Conservation (phyloP, 2,113 vertebrate genomes). For the Megaptera novaeangliae region DNA sequence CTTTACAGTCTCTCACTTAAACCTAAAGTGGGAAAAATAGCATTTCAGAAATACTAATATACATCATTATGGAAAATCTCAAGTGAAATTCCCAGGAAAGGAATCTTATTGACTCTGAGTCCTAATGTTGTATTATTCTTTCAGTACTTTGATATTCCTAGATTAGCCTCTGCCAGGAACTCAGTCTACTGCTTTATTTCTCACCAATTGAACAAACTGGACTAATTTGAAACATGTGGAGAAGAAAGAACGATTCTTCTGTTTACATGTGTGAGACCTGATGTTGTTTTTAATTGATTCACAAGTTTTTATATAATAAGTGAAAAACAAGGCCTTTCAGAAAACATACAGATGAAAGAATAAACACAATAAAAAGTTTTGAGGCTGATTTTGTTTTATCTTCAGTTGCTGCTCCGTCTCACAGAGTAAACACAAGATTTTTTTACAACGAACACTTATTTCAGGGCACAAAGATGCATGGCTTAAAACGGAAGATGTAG, state of each 20-base stretch:
- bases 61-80: background rate
- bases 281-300: conserved; percentile 77
- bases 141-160: conserved; percentile 68
- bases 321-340: conserved; percentile 73
- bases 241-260: conserved; percentile 71
- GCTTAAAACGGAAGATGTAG: background rate
- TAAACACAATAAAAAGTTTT: conserved; percentile 75
- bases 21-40: background rate
- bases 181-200: conserved; percentile 74
- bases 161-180: conserved; percentile 64
- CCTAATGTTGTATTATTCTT: conserved; percentile 59
- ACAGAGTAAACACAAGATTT: conserved; percentile 61
- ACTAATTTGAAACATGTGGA: conserved; percentile 80
- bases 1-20: background rate
- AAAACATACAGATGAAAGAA: conserved; percentile 76
- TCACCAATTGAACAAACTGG: conserved; percentile 76
- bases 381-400: conserved; percentile 66
- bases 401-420: conserved; percentile 69
- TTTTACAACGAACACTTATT: conserved; percentile 41
- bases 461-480: conserved; percentile 38
- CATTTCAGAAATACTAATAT: background rate
- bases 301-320: conserved; percentile 76
- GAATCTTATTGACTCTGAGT: background rate
- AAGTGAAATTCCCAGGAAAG: background rate
- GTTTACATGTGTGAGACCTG: conserved; percentile 76